Percentiles rank a stretch among this genome's conserved stretches.
phyloP scores from a whole-genome alignment of 2,113 vertebrate species.

The Cochlearius cochlearius region DNA sequence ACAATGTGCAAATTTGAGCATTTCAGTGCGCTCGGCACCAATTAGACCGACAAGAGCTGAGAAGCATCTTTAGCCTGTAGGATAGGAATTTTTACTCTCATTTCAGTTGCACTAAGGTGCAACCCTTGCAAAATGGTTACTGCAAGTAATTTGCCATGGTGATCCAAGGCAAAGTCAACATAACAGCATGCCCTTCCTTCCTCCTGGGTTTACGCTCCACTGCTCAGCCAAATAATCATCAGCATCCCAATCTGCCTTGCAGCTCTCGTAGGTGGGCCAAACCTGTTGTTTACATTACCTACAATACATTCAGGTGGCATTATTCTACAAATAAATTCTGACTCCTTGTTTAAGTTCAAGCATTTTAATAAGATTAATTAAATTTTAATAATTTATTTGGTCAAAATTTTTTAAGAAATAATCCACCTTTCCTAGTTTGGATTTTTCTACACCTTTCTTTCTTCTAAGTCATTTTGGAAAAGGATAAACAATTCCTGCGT shows the following conservation, averaged over 20 bases:
- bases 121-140: background rate
- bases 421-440: background rate
- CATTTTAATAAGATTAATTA: background rate
- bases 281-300: background rate
- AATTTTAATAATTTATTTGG: background rate
- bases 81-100: background rate
- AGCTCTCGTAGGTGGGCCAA: background rate
- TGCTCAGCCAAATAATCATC: background rate
- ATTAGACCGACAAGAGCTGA: background rate
- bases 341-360: background rate
- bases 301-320: background rate
- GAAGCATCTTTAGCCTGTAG: background rate
- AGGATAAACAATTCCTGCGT: background rate
- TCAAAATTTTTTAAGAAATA: background rate
- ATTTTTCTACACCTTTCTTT: background rate
- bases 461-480: background rate
- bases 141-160: background rate
- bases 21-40: background rate
- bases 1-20: background rate
- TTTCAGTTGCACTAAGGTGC: background rate
- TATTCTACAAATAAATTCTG: background rate
- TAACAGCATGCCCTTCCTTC: background rate
- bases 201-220: background rate
- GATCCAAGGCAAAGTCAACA: background rate
- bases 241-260: background rate